Percentiles rank a stretch among this genome's conserved stretches.
phyloP scores from a whole-genome alignment of 2,113 vertebrate genomes.

The Elephantulus edwardii region DNA sequence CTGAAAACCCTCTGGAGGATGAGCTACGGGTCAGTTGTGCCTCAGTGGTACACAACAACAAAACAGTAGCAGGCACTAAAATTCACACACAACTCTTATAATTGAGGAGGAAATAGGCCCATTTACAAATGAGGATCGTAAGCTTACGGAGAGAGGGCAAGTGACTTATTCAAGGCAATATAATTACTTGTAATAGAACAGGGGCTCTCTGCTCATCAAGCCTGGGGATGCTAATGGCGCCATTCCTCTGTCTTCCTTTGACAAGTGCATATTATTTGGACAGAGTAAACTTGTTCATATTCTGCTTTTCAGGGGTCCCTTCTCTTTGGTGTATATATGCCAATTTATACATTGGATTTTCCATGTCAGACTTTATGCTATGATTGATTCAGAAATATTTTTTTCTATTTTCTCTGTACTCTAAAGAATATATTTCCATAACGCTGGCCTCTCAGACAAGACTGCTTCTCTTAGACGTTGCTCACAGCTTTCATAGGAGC shows the following conservation, averaged over 20 bases:
- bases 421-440: neutral
- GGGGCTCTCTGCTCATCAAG: neutral
- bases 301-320: neutral
- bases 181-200: neutral
- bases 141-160: neutral
- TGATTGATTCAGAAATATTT: neutral
- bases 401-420: neutral
- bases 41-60: too few species aligned
- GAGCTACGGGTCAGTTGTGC: too few species aligned
- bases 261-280: neutral
- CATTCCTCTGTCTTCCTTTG: neutral
- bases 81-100: too few species aligned
- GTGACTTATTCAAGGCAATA: neutral
- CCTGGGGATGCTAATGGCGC: neutral
- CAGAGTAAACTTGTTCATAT: neutral
- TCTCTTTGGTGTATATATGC: neutral
- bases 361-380: neutral
- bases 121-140: neutral
- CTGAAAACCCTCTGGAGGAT: too few species aligned
- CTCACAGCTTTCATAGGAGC: neutral
- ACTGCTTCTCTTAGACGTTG: neutral
- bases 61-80: too few species aligned
- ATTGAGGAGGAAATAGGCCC: too few species aligned
- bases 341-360: neutral
- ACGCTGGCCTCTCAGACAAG: neutral